phyloP scores from a whole-genome alignment of 2,113 vertebrate species.

The Nipponia nippon region DNA sequence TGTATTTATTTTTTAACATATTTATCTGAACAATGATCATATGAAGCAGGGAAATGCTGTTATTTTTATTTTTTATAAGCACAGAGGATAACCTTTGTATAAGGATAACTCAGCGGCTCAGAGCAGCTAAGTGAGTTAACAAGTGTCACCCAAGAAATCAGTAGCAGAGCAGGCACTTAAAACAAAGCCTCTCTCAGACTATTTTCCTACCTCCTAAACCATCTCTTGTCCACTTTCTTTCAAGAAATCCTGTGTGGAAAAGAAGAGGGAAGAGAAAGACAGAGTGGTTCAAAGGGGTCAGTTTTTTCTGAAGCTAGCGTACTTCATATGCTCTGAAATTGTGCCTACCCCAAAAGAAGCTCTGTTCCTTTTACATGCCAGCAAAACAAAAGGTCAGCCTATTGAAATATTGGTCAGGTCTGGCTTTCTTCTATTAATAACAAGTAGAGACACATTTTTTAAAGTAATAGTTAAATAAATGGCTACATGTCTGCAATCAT shows the following conservation, averaged over 20 bases:
- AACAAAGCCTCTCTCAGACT: neutral
- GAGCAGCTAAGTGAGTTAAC: neutral
- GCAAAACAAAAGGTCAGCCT: constrained; percentile 69
- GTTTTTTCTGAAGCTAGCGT: neutral
- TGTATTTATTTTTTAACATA: neutral
- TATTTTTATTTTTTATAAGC: neutral
- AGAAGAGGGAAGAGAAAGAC: neutral
- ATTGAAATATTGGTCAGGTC: constrained; percentile 69
- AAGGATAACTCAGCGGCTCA: neutral
- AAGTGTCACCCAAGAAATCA: neutral
- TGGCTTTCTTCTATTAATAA: constrained; percentile 75
- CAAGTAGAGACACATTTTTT: constrained; percentile 72
- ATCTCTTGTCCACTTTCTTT: neutral
- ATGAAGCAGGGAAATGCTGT: neutral
- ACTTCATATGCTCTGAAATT: constrained; percentile 21
- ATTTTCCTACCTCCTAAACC: neutral
- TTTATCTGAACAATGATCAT: neutral
- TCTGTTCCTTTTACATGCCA: constrained; percentile 11
- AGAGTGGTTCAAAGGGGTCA: neutral
- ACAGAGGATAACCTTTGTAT: neutral
- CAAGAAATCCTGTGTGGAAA: neutral
- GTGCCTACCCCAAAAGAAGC: constrained; percentile 12
- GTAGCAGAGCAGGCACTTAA: neutral
- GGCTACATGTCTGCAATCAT: constrained; percentile 76
- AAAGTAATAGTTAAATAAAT: constrained; percentile 77